Percentiles rank a stretch among this genome's conserved stretches.
Evolutionary conservation across 2,113 vertebrate species (phyloP).

Genomic region (Antigone vipio): DNA sequence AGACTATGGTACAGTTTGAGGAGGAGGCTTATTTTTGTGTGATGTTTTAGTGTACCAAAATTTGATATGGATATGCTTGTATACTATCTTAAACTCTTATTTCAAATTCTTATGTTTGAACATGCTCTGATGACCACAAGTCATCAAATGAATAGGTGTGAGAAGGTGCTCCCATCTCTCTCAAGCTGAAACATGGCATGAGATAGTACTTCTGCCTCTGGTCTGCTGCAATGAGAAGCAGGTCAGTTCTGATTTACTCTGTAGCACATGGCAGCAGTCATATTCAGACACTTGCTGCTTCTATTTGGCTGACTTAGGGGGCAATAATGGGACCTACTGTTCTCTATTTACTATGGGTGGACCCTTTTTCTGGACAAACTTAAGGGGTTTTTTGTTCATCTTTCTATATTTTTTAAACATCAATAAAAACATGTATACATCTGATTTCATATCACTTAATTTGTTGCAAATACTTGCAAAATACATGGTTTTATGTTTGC

Average conservation of each 20-base stretch:
- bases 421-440: background rate
- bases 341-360: background rate
- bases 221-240: background rate
- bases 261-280: background rate
- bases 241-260: background rate
- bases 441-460: background rate
- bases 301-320: background rate
- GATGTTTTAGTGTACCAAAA: background rate
- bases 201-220: background rate
- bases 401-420: background rate
- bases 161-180: rapidly evolving
- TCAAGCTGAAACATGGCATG: background rate
- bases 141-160: background rate
- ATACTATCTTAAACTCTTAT: background rate
- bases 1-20: background rate
- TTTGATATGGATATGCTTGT: background rate
- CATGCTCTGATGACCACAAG: rapidly evolving
- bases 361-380: background rate
- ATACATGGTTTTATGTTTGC: background rate
- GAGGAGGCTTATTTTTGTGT: background rate
- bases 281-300: background rate
- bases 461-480: background rate
- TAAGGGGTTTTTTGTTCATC: rapidly evolving
- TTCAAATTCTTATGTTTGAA: background rate
- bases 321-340: background rate